Base-by-base conservation (phyloP, 1,140 invertebrate species). In the Apis florea region DNA sequence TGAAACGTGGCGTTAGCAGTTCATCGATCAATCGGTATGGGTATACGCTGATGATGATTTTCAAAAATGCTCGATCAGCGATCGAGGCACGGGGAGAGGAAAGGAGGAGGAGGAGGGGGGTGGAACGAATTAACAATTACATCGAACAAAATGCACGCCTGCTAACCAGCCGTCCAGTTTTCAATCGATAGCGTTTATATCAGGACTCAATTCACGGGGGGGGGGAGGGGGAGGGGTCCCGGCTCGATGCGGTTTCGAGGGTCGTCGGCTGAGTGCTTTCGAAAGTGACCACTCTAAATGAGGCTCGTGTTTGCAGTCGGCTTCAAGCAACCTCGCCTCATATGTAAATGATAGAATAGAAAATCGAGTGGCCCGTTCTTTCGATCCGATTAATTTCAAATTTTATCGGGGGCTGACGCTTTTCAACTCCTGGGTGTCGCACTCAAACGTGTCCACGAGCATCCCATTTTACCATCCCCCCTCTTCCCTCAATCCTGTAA, bases 331-430 rank as follows among this genome's bases (percentile, higher is more conserved):
- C 79, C 74, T 86, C 88, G 75, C 79, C 84, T 83, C 87, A 88
- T 89, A 89, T 89, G 87, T 86, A 89, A 89, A 89, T 88, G 86
- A 89, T 89, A 84, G 87, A 85, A 88, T 88, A 88, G 86, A 87
- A 88, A 88, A 84, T 83, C 84, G 81, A 88, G 78, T 80, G 86
- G 78, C n/a, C 26, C 70, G 54, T 82, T 82, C 85, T 87, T 86
- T 79, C 68, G 51, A 56, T 75, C 69, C 64, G 69, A 83, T 87
- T 83, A 85, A 86, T 87, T 64, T 53, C 69, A 59, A 56, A 75
- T 86, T 87, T 84, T 86, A 83, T 83, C 72, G 54, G 40, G 17
- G 49, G 47, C 64, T 61, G 84, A 83, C 72, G 83, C 56, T 80
- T 78, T 80, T 74, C 79, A 79, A 31, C 12, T 26, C 49, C 31